Evolutionary conservation across 23 tunicate genomes (phyloP), one percentile per base, ranked within the genome.

Genomic region (Trididemnum clinides): DNA sequence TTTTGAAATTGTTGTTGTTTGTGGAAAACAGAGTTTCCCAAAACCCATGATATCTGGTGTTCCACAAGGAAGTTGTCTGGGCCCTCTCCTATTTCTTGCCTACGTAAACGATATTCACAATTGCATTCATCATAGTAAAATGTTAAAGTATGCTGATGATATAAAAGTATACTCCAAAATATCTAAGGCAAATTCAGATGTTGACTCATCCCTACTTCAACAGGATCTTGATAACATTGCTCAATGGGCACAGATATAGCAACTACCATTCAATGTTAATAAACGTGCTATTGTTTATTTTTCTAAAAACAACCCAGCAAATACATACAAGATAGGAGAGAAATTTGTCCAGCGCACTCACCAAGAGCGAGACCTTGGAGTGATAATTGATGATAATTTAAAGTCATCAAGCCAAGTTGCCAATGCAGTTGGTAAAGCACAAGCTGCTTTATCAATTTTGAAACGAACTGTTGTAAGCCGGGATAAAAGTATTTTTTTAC

Each of bases 141-240:
- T 59, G 3, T 10, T 59, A 28, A 59, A 59, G 25, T 59, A 59
- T 59, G 66, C 66, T 59, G 66, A 59, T 59, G 66, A 59, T n/a
- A 10, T 59, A 59, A 59, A 59, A 59, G 5, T 59, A 10, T 59
- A n/a, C 25, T 59, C 22, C 5, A n/a, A 59, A n/a, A 19, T 10
- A 4, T 59, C 66, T 4, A 19, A 59, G 12, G 12, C 20, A 25
- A 59, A 59, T 10, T 28, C 20, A 59, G 23, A 59, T 19, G 25
- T 28, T 10, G 3, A 19, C 22, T 15, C 66, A 19, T 4, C 5
- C 66, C 20, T 59, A 28, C n/a, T n/a, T n/a, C 23, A 59, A n/a
- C 3, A 25, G 3, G 66, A 59, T n/a, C 25, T 59, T 4, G 25
- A 4, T 15, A 19, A 25, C 3, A 25, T 59, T 59, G 66, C 20